phyloP scores from a whole-genome alignment of 1,140 invertebrate species.

The Nixonia krombeini region DNA sequence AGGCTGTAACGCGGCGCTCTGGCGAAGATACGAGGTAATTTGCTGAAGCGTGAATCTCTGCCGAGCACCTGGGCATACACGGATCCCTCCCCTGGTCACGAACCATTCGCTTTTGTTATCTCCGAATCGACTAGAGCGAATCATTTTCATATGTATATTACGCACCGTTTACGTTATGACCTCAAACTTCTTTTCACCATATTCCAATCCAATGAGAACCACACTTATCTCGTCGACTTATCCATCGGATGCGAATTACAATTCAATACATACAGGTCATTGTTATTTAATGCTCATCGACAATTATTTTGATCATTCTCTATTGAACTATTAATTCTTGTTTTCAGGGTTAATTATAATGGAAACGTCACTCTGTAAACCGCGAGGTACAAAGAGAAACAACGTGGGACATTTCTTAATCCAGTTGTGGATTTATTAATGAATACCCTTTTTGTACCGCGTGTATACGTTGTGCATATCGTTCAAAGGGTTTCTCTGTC shows the following conservation, averaged over 20 bases:
- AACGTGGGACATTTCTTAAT: conserved; percentile 31
- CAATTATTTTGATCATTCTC: no score
- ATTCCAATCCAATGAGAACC: conserved; percentile 15
- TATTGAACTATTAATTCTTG: no score
- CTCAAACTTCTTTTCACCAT: conserved; percentile 2
- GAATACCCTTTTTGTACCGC: conserved; percentile 47
- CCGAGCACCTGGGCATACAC: conserved; percentile 58
- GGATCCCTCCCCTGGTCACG: conserved; percentile 16
- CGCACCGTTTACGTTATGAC: conserved; percentile 13
- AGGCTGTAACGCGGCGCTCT: neutral
- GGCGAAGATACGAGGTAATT: conserved; percentile 55
- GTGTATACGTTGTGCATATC: conserved; percentile 51
- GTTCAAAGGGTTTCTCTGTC: conserved; percentile 56
- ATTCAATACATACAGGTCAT: no score
- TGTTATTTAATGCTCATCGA: no score
- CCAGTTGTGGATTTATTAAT: conserved; percentile 43
- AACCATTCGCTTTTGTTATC: conserved; percentile 45
- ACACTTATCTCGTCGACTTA: conserved; percentile 9
- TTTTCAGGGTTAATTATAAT: no score
- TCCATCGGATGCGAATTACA: no score
- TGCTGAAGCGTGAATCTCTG: conserved; percentile 50
- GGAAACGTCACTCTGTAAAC: neutral
- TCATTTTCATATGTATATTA: conserved; percentile 25
- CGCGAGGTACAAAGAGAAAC: conserved; percentile 24
- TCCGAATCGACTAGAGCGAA: conserved; percentile 28